Conservation (phyloP, 2,888 invertebrate species). For the Palloptera scutellata region DNA sequence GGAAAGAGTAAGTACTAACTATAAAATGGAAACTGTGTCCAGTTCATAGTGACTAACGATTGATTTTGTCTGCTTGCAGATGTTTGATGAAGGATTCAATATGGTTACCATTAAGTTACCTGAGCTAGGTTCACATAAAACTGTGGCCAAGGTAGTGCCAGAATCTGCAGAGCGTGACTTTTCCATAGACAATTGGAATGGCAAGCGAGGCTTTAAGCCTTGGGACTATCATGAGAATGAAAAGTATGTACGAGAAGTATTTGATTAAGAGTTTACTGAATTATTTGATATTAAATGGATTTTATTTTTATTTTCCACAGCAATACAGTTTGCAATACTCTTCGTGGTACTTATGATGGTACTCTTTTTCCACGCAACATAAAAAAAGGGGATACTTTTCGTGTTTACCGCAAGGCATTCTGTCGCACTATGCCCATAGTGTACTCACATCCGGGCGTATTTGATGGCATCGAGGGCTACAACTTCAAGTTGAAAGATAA, state of each 20-base stretch:
- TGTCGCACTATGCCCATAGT: constrained; percentile 74
- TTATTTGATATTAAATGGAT: not conserved
- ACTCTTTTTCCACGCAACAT: constrained; percentile 74
- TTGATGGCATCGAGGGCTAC: constrained; percentile 68
- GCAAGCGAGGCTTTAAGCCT: constrained; percentile 71
- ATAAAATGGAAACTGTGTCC: not conserved
- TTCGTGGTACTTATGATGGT: constrained; percentile 77
- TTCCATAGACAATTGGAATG: constrained; percentile 72
- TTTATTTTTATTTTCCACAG: constrained; percentile 44
- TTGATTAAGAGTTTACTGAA: not conserved
- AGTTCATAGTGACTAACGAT: constrained; percentile 4
- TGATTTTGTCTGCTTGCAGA: constrained; percentile 60
- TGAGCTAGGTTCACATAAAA: constrained; percentile 49
- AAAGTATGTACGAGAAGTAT: constrained; percentile 46
- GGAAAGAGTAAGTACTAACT: constrained; percentile 72
- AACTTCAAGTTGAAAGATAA: constrained; percentile 70
- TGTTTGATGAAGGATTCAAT: constrained; percentile 72
- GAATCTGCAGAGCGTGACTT: constrained; percentile 57
- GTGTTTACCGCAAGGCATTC: constrained; percentile 77
- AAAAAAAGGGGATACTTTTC: constrained; percentile 67
- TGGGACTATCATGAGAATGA: constrained; percentile 69
- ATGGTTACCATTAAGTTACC: constrained; percentile 67
- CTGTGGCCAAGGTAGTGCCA: constrained; percentile 38
- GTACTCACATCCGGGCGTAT: constrained; percentile 60
- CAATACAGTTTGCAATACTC: constrained; percentile 72